Base-by-base conservation (phyloP, 2,113 vertebrate species). In the Rhinoderma darwinii region DNA sequence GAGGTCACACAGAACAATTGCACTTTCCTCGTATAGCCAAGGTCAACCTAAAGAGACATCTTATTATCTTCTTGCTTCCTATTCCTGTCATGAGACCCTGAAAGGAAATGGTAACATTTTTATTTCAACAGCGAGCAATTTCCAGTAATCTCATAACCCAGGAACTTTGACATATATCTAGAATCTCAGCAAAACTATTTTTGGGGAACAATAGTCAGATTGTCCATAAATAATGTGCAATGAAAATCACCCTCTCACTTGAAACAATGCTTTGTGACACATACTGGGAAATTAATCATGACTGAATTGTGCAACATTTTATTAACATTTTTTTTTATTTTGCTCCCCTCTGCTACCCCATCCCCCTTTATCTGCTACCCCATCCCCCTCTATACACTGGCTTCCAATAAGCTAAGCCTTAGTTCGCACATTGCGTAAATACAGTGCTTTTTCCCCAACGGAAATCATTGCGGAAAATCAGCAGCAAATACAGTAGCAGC, bases 41-140 rank as follows among this genome's bases (percentile, higher is more conserved):
- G 68, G 35, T 41, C 5, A 12, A 72, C 68, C 68, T 20, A 41
- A 41, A 41, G 37, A 72, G 68, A 41, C 35, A 39, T 72, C 68
- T 41, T 41, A 22, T 72, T 72, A 72, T 72, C 68, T 72, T 72
- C 35, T 72, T 41, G 8, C 68, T 72, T 72, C 68, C 68, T 72
- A 0, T 25, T 32, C 68, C 25, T 72, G 27, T 72, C 68, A 41
- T 25, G 14, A 22, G 37, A 72, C 35, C 35, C 10, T 72, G 68
- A 37, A 10, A 39, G 68, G 68, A 72, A 72, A 72, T 41, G 32
- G 66, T 37, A 11, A 41, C 9, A 72, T 39, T n/a, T n/a, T n/a
- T 41, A 72, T 72, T 25, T 41, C 9, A 22, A 25, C 37, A 41
- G n/a, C n/a, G 37, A 25, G 37, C 68, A 72, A 72, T 12, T 72